phyloP scores from a whole-genome alignment of 2,888 invertebrate species.

The Torymus texanus region DNA sequence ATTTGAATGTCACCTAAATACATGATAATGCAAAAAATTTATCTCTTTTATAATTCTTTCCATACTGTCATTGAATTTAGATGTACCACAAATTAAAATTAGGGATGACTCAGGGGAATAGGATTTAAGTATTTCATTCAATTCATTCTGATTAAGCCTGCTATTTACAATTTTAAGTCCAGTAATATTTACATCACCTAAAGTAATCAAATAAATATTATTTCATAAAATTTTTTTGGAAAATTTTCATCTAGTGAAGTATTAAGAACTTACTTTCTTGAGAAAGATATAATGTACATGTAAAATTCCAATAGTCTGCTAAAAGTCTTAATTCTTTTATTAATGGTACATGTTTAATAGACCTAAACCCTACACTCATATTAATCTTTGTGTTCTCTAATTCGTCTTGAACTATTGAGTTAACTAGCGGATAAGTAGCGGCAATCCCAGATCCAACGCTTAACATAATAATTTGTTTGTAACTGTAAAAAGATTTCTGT shows the following conservation, averaged over 20 bases:
- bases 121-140: conserved; percentile 57
- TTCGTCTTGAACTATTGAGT: conserved; percentile 66
- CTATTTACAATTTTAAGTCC: conserved; percentile 63
- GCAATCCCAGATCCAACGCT: conserved; percentile 71
- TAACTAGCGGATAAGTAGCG: conserved; percentile 68
- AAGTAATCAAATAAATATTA: too few relatives aligned
- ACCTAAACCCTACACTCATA: conserved; percentile 66
- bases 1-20: conserved; percentile 61
- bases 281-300: conserved; percentile 67
- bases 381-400: conserved; percentile 68
- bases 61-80: conserved; percentile 64
- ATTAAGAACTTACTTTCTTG: conserved; percentile 58
- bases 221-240: background rate
- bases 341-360: conserved; percentile 65
- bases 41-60: conserved; percentile 59
- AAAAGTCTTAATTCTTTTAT: conserved; percentile 66
- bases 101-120: conserved; percentile 61
- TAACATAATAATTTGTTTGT: conserved; percentile 67
- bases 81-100: conserved; percentile 69
- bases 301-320: conserved; percentile 71
- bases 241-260: conserved; percentile 39
- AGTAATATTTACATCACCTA: conserved; percentile 60
- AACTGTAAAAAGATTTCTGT: conserved; percentile 60
- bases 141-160: conserved; percentile 60
- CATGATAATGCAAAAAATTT: conserved; percentile 61